These are phyloP conservation scores for Ptyas mucosa DNA, from an alignment of 2,113 vertebrate species.

Conservation along the genomic window DNA sequence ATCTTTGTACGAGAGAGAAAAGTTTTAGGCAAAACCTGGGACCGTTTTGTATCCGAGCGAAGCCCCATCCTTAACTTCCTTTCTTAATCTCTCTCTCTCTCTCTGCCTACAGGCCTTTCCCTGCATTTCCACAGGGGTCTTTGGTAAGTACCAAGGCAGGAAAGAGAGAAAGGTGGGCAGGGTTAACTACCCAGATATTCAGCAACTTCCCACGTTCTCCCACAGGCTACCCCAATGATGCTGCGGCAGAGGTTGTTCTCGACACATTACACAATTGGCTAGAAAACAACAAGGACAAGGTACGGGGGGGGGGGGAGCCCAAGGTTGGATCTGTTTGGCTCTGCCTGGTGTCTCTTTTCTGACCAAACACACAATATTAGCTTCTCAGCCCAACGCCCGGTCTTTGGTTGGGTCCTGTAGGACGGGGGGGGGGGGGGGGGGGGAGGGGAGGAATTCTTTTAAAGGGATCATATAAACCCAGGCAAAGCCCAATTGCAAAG, in stretches of 20 bases:
- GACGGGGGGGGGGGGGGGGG: background rate
- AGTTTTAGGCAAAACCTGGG: background rate
- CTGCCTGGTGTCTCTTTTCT: background rate
- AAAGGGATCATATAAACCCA: background rate
- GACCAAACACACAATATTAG: background rate
- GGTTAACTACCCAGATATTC: background rate
- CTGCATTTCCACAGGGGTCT: constrained; percentile 88
- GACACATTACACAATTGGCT: constrained; percentile 54
- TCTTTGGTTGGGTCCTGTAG: background rate
- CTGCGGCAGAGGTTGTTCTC: constrained; percentile 58
- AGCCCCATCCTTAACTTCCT: background rate
- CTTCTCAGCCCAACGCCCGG: background rate
- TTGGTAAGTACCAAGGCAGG: constrained; percentile 73
- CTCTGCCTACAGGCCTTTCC: constrained; percentile 77
- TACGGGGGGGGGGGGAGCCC: background rate
- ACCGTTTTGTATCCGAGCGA: background rate
- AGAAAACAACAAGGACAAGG: constrained; percentile 64
- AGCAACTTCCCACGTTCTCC: too few relatives aligned
- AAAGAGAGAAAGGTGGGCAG: background rate
- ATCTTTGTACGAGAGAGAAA: background rate
- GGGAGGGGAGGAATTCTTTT: too few relatives aligned
- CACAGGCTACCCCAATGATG: constrained; percentile 64
- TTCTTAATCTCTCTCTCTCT: background rate
- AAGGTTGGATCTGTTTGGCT: too few relatives aligned
- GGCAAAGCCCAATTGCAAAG: background rate